Conservation (phyloP, 2,888 invertebrate species). For the Pinctada fucata region DNA sequence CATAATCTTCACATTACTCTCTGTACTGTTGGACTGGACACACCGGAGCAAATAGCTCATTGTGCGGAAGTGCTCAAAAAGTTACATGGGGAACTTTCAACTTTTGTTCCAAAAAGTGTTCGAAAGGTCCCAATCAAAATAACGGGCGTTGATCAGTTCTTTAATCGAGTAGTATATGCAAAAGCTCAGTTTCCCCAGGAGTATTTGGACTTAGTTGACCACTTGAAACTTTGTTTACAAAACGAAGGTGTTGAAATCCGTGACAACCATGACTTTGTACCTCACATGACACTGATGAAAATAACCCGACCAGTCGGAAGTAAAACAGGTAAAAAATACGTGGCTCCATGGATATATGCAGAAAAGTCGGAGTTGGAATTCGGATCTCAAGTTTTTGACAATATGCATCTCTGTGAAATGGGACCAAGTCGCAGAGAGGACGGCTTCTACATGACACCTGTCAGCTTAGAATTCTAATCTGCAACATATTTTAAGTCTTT, state of each 20-base stretch:
- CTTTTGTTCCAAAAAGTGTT: slow-evolving; percentile 53
- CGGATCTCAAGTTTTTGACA: slow-evolving; percentile 72
- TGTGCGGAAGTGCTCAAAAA: slow-evolving; percentile 61
- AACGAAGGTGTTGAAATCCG: slow-evolving; percentile 71
- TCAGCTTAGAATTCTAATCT: slow-evolving; percentile 22
- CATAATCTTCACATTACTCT: slow-evolving; percentile 76
- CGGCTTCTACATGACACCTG: slow-evolving; percentile 74
- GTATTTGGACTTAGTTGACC: slow-evolving; percentile 70
- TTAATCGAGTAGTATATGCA: slow-evolving; percentile 76
- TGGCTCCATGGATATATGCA: slow-evolving; percentile 72
- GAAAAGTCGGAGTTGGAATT: slow-evolving; percentile 69
- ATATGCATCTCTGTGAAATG: slow-evolving; percentile 76
- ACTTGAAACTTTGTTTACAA: slow-evolving; percentile 66
- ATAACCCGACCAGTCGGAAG: slow-evolving; percentile 71
- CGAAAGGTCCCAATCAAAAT: slow-evolving; percentile 57
- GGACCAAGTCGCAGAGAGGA: slow-evolving; percentile 69
- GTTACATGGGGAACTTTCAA: slow-evolving; percentile 53
- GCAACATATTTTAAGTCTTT: neutral
- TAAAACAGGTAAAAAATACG: slow-evolving; percentile 67
- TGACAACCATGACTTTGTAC: slow-evolving; percentile 76
- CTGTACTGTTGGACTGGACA: slow-evolving; percentile 74
- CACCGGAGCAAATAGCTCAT: slow-evolving; percentile 64
- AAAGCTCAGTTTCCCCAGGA: slow-evolving; percentile 67
- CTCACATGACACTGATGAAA: slow-evolving; percentile 78
- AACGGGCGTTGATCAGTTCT: slow-evolving; percentile 74